Conservation (phyloP, 2,797 vertebrate genomes). For the Enteromius thamalakanensis region DNA sequence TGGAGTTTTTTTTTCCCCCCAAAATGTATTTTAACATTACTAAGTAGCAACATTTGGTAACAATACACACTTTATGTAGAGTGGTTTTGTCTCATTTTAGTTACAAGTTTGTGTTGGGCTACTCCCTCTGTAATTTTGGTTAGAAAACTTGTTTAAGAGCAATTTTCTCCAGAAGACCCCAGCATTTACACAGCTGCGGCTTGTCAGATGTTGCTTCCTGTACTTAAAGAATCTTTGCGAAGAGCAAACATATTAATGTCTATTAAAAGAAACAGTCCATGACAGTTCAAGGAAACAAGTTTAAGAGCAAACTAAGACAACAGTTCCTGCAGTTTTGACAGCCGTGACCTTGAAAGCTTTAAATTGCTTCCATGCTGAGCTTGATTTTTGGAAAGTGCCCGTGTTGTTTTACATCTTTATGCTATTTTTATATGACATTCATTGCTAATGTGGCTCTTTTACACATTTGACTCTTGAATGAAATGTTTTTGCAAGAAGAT, state of each 20-base stretch:
- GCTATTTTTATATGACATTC: slow-evolving; percentile 1
- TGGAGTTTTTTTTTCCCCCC: background rate
- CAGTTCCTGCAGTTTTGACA: slow-evolving; percentile 18
- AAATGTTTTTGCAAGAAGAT: background rate
- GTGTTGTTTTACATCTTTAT: slow-evolving; percentile 41
- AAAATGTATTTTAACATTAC: background rate
- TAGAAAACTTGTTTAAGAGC: slow-evolving; percentile 28
- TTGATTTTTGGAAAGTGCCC: slow-evolving; percentile 27
- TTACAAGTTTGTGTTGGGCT: slow-evolving; percentile 60
- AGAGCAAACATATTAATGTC: slow-evolving; percentile 30
- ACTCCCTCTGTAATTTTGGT: slow-evolving; percentile 60
- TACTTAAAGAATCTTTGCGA: slow-evolving; percentile 13
- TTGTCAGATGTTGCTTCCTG: slow-evolving; percentile 33
- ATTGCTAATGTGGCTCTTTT: background rate
- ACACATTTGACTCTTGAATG: background rate
- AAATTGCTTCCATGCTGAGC: slow-evolving; percentile 36
- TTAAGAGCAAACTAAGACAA: slow-evolving; percentile 12
- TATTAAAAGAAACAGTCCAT: slow-evolving; percentile 11
- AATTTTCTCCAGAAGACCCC: slow-evolving; percentile 19
- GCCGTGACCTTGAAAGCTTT: slow-evolving; percentile 29
- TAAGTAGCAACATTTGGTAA: background rate
- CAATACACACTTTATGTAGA: slow-evolving; percentile 21
- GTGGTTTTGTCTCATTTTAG: slow-evolving; percentile 66
- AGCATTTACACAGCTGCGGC: slow-evolving; percentile 40
- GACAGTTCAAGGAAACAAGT: slow-evolving; percentile 20